A percentile compares a stretch with the other conserved stretches of the same genome.
phyloP scores from a whole-genome alignment of 1,140 invertebrate genomes.

The Schlechtendalia chinensis region DNA sequence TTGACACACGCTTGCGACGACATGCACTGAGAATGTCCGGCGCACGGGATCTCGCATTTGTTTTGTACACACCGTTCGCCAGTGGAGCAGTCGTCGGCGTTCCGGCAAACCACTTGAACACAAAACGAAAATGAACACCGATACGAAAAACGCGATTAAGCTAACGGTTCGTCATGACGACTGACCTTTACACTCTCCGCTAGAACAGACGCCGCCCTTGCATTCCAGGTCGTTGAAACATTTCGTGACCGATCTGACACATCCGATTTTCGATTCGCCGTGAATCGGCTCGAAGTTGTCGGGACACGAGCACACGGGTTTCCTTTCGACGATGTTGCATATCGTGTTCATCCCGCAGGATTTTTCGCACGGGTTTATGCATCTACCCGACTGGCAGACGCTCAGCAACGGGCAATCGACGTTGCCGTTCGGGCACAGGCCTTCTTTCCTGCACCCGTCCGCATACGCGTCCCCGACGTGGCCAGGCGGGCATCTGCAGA shows the following conservation, averaged over 20 bases:
- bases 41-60: constrained; percentile 74
- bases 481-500: constrained; percentile 79
- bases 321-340: constrained; percentile 76
- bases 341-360: constrained; percentile 80
- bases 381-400: constrained; percentile 71
- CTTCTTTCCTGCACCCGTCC: constrained; percentile 64
- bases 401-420: constrained; percentile 67
- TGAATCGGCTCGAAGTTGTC: constrained; percentile 61
- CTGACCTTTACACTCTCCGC: constrained; percentile 73
- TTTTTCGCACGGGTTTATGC: constrained; percentile 72
- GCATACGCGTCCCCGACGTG: constrained; percentile 70
- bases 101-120: constrained; percentile 69
- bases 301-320: constrained; percentile 75
- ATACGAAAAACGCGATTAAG: background rate
- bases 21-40: constrained; percentile 76
- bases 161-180: background rate
- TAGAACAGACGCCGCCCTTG: constrained; percentile 71
- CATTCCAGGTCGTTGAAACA: constrained; percentile 72
- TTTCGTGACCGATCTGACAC: constrained; percentile 60
- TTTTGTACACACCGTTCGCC: constrained; percentile 78
- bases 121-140: constrained; percentile 33
- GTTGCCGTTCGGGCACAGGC: constrained; percentile 54
- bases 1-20: constrained; percentile 69
- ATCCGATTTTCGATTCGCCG: constrained; percentile 61
- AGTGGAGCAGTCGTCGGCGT: constrained; percentile 72